phyloP scores from a whole-genome alignment of 2,888 invertebrate genomes.

The Branchellion lobata region DNA sequence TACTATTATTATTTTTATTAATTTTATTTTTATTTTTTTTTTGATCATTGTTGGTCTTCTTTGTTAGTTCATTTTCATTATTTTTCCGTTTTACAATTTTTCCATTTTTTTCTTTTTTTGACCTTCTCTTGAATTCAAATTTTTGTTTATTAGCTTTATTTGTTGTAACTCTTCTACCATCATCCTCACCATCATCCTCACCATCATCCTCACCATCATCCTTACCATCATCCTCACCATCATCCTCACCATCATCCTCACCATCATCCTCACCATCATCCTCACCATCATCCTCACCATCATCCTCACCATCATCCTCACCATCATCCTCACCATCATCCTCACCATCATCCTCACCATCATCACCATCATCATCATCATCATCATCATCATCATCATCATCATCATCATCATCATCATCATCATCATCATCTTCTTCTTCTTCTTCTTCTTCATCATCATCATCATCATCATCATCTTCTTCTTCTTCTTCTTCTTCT shows the following conservation, averaged over 20 bases:
- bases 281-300: too few species aligned
- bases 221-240: too few species aligned
- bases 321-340: too few species aligned
- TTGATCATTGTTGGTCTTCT: not conserved
- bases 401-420: slow-evolving; percentile 20
- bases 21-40: not conserved
- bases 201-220: too few species aligned
- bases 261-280: too few species aligned
- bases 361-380: not conserved
- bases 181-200: too few species aligned
- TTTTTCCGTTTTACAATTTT: too few species aligned
- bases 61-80: not conserved
- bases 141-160: too few species aligned
- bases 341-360: not conserved
- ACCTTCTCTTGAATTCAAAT: not conserved
- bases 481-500: not conserved
- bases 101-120: too few species aligned
- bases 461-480: slow-evolving; percentile 15
- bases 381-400: not conserved
- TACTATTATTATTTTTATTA: not conserved
- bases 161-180: too few species aligned
- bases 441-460: not conserved
- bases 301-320: too few species aligned
- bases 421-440: not conserved
- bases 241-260: too few species aligned